Evolutionary conservation across 2,888 invertebrate species (phyloP), one percentile per base, ranked within the genome.

Genomic region (Chalcis sispes): DNA sequence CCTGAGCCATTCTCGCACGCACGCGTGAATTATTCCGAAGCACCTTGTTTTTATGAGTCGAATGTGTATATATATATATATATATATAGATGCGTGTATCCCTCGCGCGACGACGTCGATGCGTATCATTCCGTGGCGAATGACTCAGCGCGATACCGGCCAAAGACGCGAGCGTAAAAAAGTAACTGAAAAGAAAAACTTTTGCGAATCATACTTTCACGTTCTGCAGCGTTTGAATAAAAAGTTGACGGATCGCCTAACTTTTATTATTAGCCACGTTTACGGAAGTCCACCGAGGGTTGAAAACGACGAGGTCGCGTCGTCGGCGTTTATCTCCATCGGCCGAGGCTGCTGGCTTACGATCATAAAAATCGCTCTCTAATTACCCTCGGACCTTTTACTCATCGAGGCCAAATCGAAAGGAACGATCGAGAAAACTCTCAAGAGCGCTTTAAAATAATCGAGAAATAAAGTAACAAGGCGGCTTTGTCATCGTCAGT

Each of bases 101-200:
- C n/a, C 32, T 13, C 23, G 18, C 20, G 23, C 3, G 23, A 23
- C 23, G n/a, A 73, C 77, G 54, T 77, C 79, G 82, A 82, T 82
- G 81, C 79, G 75, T 82, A 82, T 82, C 82, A 80, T 81, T 80
- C 82, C 81, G 77, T 81, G 81, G 80, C 81, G 81, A 80, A 75
- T 79, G 80, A 80, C 74, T 79, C 79, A 79, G 80, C 77, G 62
- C 46, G 65, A n/a, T n/a, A n/a, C 48, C 77, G 69, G 64, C 52
- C 27, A 48, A 54, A 20, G 20, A 50, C 40, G 10, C n/a, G 27
- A 15, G 50, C 65, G 32, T 54, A 15, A 58, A 65, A 72, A 50
- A 71, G 46, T 13, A 71, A 52, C 13, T 18, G 40, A 50, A 54
- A 46, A 18, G n/a, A n/a, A n/a, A n/a, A n/a, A n/a, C n/a, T n/a